These are phyloP conservation scores for Cosmorhoe ocellata DNA, from an alignment of 2,888 invertebrate genomes.

Conservation along the genomic window DNA sequence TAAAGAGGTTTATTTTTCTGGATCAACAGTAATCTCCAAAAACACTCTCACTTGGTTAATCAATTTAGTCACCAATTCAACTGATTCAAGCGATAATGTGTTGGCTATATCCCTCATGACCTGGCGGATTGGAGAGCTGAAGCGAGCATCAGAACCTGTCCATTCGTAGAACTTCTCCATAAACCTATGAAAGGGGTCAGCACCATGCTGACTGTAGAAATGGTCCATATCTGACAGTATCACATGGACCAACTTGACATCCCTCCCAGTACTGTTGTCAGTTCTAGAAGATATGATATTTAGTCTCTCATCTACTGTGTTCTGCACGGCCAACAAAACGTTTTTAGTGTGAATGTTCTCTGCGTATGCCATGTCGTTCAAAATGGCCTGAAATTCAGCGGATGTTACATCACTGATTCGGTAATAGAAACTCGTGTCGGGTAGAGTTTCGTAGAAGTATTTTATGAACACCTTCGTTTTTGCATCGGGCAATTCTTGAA, in stretches of 20 bases:
- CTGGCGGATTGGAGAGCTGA: constrained; percentile 38
- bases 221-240: constrained; percentile 68
- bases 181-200: constrained; percentile 51
- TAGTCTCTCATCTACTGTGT: constrained; percentile 47
- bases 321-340: constrained; percentile 47
- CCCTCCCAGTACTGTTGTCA: constrained; percentile 39
- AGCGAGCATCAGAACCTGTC: constrained; percentile 34
- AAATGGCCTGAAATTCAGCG: constrained; percentile 53
- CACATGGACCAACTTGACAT: constrained; percentile 50
- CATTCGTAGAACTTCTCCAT: constrained; percentile 47
- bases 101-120: constrained; percentile 44
- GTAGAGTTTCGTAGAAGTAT: constrained; percentile 27
- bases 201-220: constrained; percentile 46
- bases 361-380: constrained; percentile 61
- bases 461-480: constrained; percentile 33
- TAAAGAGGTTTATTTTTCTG: constrained; percentile 37
- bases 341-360: constrained; percentile 50
- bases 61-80: constrained; percentile 50
- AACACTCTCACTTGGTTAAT: constrained; percentile 57
- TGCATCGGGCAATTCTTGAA: constrained; percentile 13
- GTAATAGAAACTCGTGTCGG: constrained; percentile 49
- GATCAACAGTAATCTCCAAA: constrained; percentile 57
- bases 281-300: constrained; percentile 31
- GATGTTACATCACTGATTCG: constrained; percentile 46
- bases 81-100: constrained; percentile 36